Evolutionary conservation across 2,888 invertebrate genomes (phyloP), one percentile per base, ranked within the genome.

Genomic region (Agrotis ipsilon): DNA sequence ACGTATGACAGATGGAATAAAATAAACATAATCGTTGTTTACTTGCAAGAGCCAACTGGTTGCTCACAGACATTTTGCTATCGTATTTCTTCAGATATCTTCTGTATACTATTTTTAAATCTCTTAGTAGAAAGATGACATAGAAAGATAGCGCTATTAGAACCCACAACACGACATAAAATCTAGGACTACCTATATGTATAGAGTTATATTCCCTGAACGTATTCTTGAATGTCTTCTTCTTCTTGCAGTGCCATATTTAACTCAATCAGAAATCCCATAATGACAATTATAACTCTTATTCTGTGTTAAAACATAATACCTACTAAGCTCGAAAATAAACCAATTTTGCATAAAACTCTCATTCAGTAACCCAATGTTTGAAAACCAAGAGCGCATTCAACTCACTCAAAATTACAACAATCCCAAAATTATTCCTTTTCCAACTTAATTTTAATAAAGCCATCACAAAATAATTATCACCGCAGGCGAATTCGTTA

Each of bases 381-480:
- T 58, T 69, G 51, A 61, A 75, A 52, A 45, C 62, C 62, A 54
- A 70, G 49, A 54, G 70, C 51, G 19, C 70, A 70, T 54, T 62
- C 2, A 68, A 57, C 76, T 48, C 18, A 39, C 48, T 62, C 71
- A 55, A 57, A 76, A 70, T 45, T 57, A 68, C 49, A 70, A 75
- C 43, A 70, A 59, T n/a, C 39, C 55, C 19, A 55, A 70, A 32
- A 46, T 6, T 45, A 51, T 76, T 67, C 39, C n/a, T 32, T 32
- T 19, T 18, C 21, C 32, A 39, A 48, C 19, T 46, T 48, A 54
- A 78, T 71, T 68, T 63, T 68, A 68, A 71, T 78, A 64, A 68
- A 80, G 58, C 66, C 49, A 65, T 72, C 24, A 80, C 64, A 62
- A 73, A 68, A 67, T 73, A 73, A 81, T 73, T 65, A 78, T 67